A percentile compares a stretch with the other conserved stretches of the same genome.
Conservation (phyloP, 2,113 vertebrate species). For the Callaeas wilsoni region DNA sequence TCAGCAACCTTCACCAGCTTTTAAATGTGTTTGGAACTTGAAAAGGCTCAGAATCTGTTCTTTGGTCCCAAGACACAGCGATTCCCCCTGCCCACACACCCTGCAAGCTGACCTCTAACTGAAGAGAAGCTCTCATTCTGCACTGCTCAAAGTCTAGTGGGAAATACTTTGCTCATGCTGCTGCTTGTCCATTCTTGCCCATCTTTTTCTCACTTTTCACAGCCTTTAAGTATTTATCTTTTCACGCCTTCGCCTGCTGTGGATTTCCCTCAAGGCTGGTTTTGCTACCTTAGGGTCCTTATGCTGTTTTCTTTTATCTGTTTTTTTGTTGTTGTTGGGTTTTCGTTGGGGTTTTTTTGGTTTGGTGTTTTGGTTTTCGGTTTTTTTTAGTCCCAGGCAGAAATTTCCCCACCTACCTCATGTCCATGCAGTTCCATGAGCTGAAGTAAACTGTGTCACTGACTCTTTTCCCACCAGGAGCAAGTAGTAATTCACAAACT, state of each 20-base stretch:
- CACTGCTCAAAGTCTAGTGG: not conserved
- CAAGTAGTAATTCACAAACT: not conserved
- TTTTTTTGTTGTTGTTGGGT: not conserved
- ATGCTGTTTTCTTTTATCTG: not conserved
- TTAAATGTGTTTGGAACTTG: not conserved
- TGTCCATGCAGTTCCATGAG: not conserved
- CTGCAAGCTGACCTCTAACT: not conserved
- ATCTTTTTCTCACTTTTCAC: slow-evolving; percentile 50
- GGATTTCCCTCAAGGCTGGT: slow-evolving; percentile 56
- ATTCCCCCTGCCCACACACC: not conserved
- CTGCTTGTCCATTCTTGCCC: slow-evolving; percentile 50
- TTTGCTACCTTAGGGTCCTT: not conserved
- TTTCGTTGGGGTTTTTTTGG: not conserved
- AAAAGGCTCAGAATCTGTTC: not conserved
- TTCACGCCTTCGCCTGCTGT: slow-evolving; percentile 54
- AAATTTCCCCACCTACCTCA: not conserved
- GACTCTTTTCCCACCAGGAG: not conserved
- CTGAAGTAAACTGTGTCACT: not conserved
- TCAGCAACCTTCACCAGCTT: not conserved
- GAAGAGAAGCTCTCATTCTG: not conserved
- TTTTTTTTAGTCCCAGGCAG: not conserved
- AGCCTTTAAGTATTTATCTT: slow-evolving; percentile 52
- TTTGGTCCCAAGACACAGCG: not conserved
- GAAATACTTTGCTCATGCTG: slow-evolving; percentile 46
- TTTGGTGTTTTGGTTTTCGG: not conserved